Evolutionary conservation across 1,140 invertebrate species (phyloP).

Genomic region (Scaptodrosophila lebanonensis): DNA sequence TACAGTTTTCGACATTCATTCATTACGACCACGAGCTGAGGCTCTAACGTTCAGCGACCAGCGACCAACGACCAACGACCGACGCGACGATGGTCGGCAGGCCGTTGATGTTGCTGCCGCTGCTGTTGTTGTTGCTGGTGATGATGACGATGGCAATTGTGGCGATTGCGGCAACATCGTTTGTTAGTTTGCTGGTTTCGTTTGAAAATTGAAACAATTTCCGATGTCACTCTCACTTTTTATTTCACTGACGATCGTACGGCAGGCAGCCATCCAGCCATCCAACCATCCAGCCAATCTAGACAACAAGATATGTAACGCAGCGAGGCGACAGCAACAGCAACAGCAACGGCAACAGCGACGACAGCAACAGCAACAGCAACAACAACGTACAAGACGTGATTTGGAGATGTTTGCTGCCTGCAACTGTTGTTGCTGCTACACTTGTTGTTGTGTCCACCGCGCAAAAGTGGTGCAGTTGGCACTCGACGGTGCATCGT

Average conservation of each 20-base stretch:
- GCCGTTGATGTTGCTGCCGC: conserved; percentile 15
- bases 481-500: conserved; percentile 38
- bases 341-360: not conserved
- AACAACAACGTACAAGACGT: conserved; percentile 42
- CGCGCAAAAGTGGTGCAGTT: conserved; percentile 68
- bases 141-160: conserved; percentile 21
- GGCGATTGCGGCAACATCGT: conserved; percentile 59
- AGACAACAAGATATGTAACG: conserved; percentile 73
- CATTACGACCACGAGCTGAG: conserved; percentile 21
- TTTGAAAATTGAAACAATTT: conserved; percentile 77
- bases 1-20: conserved; percentile 77
- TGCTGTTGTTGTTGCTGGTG: conserved; percentile 13
- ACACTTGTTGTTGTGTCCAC: conserved; percentile 65
- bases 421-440: conserved; percentile 38
- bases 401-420: conserved; percentile 60
- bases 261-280: conserved; percentile 36
- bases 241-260: conserved; percentile 51
- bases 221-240: conserved; percentile 77
- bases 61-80: conserved; percentile 49
- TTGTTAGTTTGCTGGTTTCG: conserved; percentile 58
- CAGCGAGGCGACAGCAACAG: conserved; percentile 10
- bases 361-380: conserved; percentile 32
- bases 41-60: conserved; percentile 34
- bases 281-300: conserved; percentile 50
- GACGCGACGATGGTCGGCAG: not conserved